Base-by-base conservation (phyloP, 30 jellyfish, hydroid and myxozoan genomes). In the Cassiopea andromeda region DNA sequence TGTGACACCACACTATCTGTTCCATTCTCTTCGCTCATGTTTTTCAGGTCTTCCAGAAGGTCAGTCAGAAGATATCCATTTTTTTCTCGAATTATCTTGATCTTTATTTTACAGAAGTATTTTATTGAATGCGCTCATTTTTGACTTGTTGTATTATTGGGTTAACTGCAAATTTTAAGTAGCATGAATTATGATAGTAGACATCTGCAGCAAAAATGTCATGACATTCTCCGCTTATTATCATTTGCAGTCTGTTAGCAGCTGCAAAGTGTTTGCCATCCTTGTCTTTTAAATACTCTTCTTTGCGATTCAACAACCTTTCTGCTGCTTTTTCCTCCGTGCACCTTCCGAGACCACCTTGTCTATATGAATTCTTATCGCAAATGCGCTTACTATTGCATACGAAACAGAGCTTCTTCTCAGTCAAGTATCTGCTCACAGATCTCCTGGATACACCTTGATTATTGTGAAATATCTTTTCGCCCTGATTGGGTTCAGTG, bases 11-110 rank as follows among this genome's bases (percentile, higher is more conserved):
- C 60, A 60, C 66, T 60, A 8, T 66, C 82, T 12, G 47, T 49
- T 4, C 84, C 89, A 4, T 43, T 45, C 6, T 86, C 94, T 86
- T 86, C 87, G 76, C 89, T 86, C 83, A 86, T 75, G 46, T 76
- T 69, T 48, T 4, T 44, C 1, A 86, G 27, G 44, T 86, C 94
- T 1, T 66, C 38, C 83, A 86, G 54, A n/a, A 85, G 81, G 38
- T 85, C 88, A 73, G 67, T 75, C 44, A 75, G 77, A 19, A 75
- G 84, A 50, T 86, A 86, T 2, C 77, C 89, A 66, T 75, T 86
- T 44, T 85, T 86, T 75, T 77, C 72, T 16, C 88, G 94, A 1
- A 86, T 2, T 18, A 76, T 64, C 68, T 69, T 69, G 27, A 58
- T 45, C 2, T 73, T 18, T 14, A 83, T 69, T 2, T n/a, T n/a